phyloP scores from a whole-genome alignment of 2,888 invertebrate species.

The Tipula lateralis region DNA sequence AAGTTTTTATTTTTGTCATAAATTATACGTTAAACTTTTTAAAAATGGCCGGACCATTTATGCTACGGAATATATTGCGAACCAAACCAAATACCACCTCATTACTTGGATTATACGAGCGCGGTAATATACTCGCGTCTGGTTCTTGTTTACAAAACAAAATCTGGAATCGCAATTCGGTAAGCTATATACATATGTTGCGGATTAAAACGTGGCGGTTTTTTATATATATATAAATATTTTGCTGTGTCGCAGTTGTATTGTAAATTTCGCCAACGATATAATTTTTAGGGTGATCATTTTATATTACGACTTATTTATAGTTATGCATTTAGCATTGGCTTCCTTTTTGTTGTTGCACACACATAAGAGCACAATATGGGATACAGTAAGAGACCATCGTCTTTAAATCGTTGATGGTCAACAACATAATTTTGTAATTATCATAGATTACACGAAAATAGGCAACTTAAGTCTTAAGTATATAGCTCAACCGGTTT shows the following conservation, averaged over 20 bases:
- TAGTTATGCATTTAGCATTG: not conserved
- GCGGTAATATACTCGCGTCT: not conserved
- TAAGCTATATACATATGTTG: not conserved
- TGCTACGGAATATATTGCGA: not conserved
- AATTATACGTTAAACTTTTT: not conserved
- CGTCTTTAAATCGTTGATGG: not conserved
- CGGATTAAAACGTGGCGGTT: not conserved
- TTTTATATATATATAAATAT: not conserved
- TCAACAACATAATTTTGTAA: not conserved
- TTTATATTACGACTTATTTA: not conserved
- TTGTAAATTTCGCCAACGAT: not conserved
- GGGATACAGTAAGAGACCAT: not conserved
- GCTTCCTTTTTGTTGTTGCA: not conserved
- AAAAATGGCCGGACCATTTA: not conserved
- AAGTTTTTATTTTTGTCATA: not conserved
- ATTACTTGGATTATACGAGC: not conserved
- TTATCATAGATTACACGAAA: not conserved
- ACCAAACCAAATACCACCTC: not conserved
- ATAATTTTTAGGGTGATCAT: not conserved
- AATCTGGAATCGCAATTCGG: not conserved
- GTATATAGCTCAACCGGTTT: not conserved
- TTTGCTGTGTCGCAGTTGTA: not conserved
- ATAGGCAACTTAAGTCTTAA: not conserved
- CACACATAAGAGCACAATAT: not conserved
- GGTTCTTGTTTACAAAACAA: not conserved